phyloP scores from a whole-genome alignment of 1,140 invertebrate species.

The Anagrus nilaparvatae region DNA sequence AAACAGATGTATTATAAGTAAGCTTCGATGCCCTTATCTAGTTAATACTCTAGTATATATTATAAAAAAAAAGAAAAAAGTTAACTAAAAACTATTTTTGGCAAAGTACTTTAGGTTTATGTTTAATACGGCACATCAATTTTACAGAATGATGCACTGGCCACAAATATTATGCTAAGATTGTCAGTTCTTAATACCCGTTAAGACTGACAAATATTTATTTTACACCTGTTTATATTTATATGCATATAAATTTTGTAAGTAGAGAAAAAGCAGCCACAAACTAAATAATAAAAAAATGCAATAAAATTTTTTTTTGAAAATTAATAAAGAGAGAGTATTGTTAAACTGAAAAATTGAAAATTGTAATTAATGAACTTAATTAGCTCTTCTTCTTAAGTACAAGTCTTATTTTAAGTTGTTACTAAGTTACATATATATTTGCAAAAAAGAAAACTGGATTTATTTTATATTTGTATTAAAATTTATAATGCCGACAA shows the following conservation, averaged over 20 bases:
- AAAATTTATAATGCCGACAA: no score
- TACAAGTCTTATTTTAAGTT: no score
- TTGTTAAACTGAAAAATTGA: no score
- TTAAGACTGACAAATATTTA: constrained; percentile 14
- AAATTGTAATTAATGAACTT: constrained; percentile 7
- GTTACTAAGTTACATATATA: no score
- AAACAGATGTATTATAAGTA: constrained; percentile 19
- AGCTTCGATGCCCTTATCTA: constrained; percentile 38
- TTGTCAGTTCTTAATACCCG: no score
- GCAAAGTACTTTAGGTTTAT: constrained; percentile 45
- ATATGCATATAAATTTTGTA: no score
- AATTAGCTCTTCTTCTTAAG: not conserved
- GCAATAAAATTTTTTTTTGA: no score
- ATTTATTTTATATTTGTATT: no score
- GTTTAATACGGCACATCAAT: constrained; percentile 28
- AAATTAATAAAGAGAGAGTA: constrained; percentile 4
- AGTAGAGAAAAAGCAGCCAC: no score
- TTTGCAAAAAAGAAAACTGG: no score
- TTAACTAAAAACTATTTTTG: constrained; percentile 45
- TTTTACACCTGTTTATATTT: no score
- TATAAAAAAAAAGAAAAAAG: constrained; percentile 24
- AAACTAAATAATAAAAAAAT: no score
- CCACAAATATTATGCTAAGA: constrained; percentile 37
- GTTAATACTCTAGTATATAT: constrained; percentile 38
- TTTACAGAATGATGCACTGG: constrained; percentile 42